Evolutionary conservation across 2,797 vertebrate species (phyloP).

Genomic region (Hybognathus amarus): DNA sequence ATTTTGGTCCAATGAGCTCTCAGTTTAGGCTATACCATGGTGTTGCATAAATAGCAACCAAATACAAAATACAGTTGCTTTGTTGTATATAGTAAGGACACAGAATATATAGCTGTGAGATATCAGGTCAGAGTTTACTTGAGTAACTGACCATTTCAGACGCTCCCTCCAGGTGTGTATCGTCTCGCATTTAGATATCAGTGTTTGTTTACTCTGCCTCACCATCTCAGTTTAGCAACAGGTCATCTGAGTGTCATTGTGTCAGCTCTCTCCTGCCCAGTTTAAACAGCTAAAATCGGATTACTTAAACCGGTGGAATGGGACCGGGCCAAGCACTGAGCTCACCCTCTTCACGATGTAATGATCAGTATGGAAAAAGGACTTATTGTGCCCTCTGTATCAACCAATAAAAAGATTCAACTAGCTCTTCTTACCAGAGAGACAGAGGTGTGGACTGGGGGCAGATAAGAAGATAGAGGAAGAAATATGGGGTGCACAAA

Average conservation of each 20-base stretch:
- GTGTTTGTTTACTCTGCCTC: conserved; percentile 29
- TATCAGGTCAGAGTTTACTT: conserved; percentile 6
- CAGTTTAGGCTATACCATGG: background rate
- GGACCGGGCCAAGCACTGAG: conserved; percentile 41
- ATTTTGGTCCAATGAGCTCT: background rate
- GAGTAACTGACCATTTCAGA: conserved; percentile 8
- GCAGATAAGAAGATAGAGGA: conserved; percentile 45
- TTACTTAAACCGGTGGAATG: conserved; percentile 47
- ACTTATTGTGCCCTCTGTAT: conserved; percentile 21
- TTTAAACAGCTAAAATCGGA: conserved; percentile 52
- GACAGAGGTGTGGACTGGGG: conserved; percentile 19
- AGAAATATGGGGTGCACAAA: conserved; percentile 39
- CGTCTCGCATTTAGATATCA: background rate
- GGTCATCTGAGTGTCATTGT: conserved; percentile 42
- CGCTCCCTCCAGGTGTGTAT: conserved; percentile 16
- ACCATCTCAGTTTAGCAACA: conserved; percentile 40
- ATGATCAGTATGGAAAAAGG: conserved; percentile 28
- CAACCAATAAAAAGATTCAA: conserved; percentile 20
- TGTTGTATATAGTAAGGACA: background rate
- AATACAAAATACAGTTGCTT: background rate
- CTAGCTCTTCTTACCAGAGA: conserved; percentile 12
- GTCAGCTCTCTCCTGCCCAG: conserved; percentile 25
- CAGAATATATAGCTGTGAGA: background rate
- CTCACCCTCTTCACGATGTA: conserved; percentile 29
- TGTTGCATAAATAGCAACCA: background rate